These are phyloP conservation scores for Rhodophaea formosa DNA, from an alignment of 2,888 invertebrate species.

Conservation along the genomic window DNA sequence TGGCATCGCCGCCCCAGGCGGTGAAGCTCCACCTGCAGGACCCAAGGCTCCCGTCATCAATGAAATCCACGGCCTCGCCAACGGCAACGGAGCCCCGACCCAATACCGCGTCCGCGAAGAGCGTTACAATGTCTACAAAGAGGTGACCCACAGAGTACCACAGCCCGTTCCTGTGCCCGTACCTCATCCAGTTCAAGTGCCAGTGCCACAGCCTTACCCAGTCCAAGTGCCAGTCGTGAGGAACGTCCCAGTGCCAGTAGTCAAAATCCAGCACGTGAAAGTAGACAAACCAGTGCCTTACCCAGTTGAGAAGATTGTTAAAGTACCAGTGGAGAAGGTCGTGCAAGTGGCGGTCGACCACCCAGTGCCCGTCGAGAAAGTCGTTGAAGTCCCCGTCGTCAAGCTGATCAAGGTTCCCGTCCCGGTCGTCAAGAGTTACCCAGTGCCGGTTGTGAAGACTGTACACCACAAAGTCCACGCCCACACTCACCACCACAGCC, in stretches of 20 bases:
- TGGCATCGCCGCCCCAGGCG: slow-evolving; percentile 32
- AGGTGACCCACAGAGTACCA: slow-evolving; percentile 79
- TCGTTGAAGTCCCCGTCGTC: slow-evolving; percentile 78
- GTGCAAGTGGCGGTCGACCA: slow-evolving; percentile 78
- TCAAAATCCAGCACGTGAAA: slow-evolving; percentile 78
- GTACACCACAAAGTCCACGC: slow-evolving; percentile 64
- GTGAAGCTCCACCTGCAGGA: slow-evolving; percentile 52
- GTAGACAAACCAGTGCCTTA: slow-evolving; percentile 82
- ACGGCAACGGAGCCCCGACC: slow-evolving; percentile 64
- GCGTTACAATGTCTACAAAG: slow-evolving; percentile 63
- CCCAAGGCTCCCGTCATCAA: slow-evolving; percentile 64
- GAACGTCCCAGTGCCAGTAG: slow-evolving; percentile 79
- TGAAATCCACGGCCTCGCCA: slow-evolving; percentile 67
- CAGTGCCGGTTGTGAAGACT: slow-evolving; percentile 69
- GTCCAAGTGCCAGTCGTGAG: slow-evolving; percentile 79
- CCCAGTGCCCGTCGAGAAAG: slow-evolving; percentile 76
- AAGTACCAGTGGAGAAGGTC: slow-evolving; percentile 79
- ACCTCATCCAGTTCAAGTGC: slow-evolving; percentile 75
- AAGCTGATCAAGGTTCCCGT: slow-evolving; percentile 74
- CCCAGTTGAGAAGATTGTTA: slow-evolving; percentile 81
- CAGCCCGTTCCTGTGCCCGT: slow-evolving; percentile 79
- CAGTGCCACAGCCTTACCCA: slow-evolving; percentile 81
- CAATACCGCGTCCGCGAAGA: slow-evolving; percentile 67
- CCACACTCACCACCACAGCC: slow-evolving; percentile 39
- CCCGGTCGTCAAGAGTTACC: slow-evolving; percentile 65